These are phyloP conservation scores for Pterocles burchelli DNA, from an alignment of 2,113 vertebrate species.

Conservation along the genomic window DNA sequence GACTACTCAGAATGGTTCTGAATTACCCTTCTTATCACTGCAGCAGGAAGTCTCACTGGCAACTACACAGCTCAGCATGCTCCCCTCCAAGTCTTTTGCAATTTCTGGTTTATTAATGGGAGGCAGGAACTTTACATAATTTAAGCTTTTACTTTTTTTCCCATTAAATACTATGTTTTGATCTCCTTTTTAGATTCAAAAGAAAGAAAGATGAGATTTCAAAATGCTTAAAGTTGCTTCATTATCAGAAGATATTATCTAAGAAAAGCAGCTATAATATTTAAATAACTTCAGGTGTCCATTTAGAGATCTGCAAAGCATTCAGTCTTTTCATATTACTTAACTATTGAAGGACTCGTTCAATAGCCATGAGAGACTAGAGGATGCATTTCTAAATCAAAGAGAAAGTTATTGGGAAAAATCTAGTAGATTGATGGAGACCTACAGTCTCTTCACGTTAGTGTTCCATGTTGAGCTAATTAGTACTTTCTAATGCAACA, in stretches of 20 bases:
- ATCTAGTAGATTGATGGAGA: not conserved
- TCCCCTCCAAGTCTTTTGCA: not conserved
- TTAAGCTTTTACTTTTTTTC: not conserved
- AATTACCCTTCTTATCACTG: not conserved
- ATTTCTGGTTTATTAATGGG: not conserved
- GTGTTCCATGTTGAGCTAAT: not conserved
- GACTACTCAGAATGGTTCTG: not conserved
- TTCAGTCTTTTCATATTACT: not conserved
- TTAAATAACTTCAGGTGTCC: slow-evolving; percentile 16
- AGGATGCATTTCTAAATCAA: not conserved
- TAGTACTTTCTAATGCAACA: not conserved
- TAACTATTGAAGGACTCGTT: not conserved
- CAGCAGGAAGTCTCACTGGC: not conserved
- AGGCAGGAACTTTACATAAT: not conserved
- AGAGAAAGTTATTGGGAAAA: not conserved
- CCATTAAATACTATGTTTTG: not conserved
- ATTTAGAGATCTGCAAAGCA: not conserved
- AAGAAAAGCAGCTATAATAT: not conserved
- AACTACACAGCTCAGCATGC: not conserved
- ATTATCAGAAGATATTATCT: not conserved
- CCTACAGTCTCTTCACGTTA: not conserved
- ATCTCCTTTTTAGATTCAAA: not conserved
- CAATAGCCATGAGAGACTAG: not conserved
- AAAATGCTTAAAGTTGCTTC: not conserved
- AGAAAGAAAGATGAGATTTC: not conserved